Evolutionary conservation across 1,140 invertebrate species (phyloP), one percentile per base, ranked within the genome.

Genomic region (Drosophila bipectinata): DNA sequence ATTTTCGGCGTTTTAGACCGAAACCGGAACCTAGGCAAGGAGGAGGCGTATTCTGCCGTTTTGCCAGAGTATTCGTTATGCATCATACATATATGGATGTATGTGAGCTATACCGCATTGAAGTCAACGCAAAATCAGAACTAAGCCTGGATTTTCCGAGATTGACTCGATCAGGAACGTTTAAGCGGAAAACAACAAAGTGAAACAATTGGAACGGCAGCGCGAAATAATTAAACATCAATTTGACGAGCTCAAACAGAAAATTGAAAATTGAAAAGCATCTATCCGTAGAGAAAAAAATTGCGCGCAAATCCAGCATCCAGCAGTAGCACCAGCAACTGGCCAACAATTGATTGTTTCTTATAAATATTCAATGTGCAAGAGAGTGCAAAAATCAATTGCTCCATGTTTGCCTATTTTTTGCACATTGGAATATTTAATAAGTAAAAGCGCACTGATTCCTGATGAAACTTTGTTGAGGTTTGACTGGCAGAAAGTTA

Each of bases 181-280:
- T 84, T 76, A 53, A 64, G 28, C 71, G 58, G 53, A 30, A 28
- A n/a, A 72, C 41, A 34, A 61, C 59, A 45, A 53, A 24, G 49
- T 59, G 32, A 30, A 71, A 32, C 58, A 62, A 63, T 63, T 51
- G 58, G 49, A 62, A 75, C 75, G 75, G 72, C 62, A 48, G 48
- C 61, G 63, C 63, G 72, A 87, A 77, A 66, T 79, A 85, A 84
- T 87, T 81, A 77, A 85, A 77, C 53, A 74, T 74, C 73, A 80
- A 84, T 81, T 74, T 58, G 47, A 68, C 63, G 28, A 34, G 55
- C 44, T 58, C 48, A 58, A 68, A 49, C 18, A 69, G 69, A 71
- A 66, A 67, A 5, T 64, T 12, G 18, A 37, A 37, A 14, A 49
- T 54, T 55, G n/a, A 15, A 64, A 54, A 26, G 48, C 15, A 51